A percentile compares a stretch with the other conserved stretches of the same genome.
phyloP scores from a whole-genome alignment of 1,140 invertebrate genomes.

The Battus philenor region DNA sequence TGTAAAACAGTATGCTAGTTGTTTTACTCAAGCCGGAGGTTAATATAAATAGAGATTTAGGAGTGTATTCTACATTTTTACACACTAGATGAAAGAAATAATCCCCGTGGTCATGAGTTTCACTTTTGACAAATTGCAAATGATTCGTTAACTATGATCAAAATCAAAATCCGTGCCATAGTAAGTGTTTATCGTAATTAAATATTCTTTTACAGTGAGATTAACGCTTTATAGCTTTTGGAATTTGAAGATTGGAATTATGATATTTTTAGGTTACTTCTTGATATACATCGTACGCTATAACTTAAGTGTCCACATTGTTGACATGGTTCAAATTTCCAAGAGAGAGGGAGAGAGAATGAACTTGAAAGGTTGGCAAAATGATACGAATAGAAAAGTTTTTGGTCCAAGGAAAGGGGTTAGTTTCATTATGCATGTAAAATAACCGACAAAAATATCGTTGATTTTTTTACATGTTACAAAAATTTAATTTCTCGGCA shows the following conservation, averaged over 20 bases:
- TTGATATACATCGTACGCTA: conserved; percentile 56
- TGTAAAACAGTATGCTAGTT: too few species aligned
- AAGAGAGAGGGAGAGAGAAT: conserved; percentile 18
- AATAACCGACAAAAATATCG: too few species aligned
- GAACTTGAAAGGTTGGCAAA: conserved; percentile 9
- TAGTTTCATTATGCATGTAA: too few species aligned
- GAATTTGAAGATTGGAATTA: conserved; percentile 51
- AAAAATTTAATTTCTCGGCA: conserved; percentile 24
- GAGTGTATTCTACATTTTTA: too few species aligned
- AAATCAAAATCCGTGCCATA: conserved; percentile 32
- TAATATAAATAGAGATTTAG: too few species aligned
- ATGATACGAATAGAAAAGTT: conserved; percentile 11
- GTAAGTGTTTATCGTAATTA: conserved; percentile 19
- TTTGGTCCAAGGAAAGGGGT: conserved; percentile 30
- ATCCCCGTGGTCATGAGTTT: conserved; percentile 6
- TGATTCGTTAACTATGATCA: conserved; percentile 23
- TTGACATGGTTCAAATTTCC: conserved; percentile 50
- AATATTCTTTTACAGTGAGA: conserved; percentile 3
- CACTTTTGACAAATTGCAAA: conserved; percentile 14
- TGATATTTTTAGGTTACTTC: conserved; percentile 68
- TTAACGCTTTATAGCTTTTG: neutral
- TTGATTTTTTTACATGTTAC: neutral
- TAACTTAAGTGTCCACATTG: conserved; percentile 61
- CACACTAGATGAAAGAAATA: neutral
- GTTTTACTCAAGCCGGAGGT: too few species aligned